Base-by-base conservation (phyloP, 1,140 invertebrate species). In the Rhizoglyphus robini region DNA sequence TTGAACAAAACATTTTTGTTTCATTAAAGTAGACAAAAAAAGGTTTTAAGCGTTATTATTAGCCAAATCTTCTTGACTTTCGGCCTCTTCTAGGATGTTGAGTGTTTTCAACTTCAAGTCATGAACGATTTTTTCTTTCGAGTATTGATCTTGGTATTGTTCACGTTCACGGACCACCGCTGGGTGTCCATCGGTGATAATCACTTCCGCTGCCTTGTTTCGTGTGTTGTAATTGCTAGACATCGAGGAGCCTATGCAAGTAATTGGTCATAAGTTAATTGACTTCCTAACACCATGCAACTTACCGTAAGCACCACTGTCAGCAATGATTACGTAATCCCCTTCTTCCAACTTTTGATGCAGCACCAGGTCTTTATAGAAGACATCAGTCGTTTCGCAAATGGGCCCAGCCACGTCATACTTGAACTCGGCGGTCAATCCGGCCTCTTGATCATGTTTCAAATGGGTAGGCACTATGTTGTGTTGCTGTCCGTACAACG, bases 351-450 rank as follows among this genome's bases (percentile, higher is more conserved):
- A 70, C 4, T 57, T 60, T 11, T 65, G 62, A 5, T 68, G 60
- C 20, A 79, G 62, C 3, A 67, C 49, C 23, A 76, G 71, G 66
- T 75, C 74, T 68, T 75, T 72, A 46, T 73, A 78, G 4, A 80
- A 64, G 64, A 79, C 78, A 69, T 80, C 79, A 5, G 72, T 72
- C 47, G 72, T 71, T 69, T 80, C 79, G 70, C 78, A 79, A 4
- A 80, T 74, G 4, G 78, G 78, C 8, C 79, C 79, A 2, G 79
- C 79, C 5, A 80, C 70, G 59, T 79, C 74, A 65, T 68, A 77
- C 4, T 68, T 31, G 23, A 47, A 31, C 4, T 48, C 23, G 2
- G 47, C 27, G 38, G 15, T 20, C 36, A 62, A 38, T 32, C 65
- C 31, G 58, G 49, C 58, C 58, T 23, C 15, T 18, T 34, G 13